Evolutionary conservation across 2,113 vertebrate species (phyloP).

Genomic region (Leucopsar rothschildi): DNA sequence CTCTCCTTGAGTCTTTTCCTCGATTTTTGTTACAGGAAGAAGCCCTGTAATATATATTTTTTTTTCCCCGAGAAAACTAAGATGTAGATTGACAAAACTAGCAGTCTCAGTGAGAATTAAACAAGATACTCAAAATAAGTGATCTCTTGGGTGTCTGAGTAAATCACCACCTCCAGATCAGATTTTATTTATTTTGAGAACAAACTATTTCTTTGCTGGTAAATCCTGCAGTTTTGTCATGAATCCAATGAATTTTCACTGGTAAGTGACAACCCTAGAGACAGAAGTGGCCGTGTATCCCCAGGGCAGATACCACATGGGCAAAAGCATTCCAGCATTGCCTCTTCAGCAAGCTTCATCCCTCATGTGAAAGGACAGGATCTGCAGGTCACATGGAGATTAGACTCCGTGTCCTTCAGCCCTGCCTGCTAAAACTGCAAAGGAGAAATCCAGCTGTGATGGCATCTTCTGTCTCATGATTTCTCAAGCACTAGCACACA

Average conservation of each 20-base stretch:
- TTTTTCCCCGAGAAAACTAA: not conserved
- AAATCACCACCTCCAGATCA: constrained; percentile 52
- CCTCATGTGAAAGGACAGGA: constrained; percentile 28
- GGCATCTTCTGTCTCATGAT: not conserved
- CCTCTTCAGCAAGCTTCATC: constrained; percentile 51
- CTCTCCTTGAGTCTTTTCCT: not conserved
- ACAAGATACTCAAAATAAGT: constrained; percentile 9
- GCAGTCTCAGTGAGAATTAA: constrained; percentile 48
- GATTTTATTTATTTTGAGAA: constrained; percentile 63
- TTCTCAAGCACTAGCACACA: not conserved
- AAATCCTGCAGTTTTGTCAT: constrained; percentile 42
- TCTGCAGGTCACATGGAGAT: constrained; percentile 43
- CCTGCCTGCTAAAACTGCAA: constrained; percentile 38
- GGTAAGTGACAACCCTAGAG: constrained; percentile 9
- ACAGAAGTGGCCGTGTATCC: not conserved
- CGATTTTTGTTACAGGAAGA: not conserved
- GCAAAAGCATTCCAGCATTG: constrained; percentile 26
- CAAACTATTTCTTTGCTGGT: constrained; percentile 51
- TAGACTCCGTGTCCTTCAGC: not conserved
- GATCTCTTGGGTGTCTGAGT: constrained; percentile 51
- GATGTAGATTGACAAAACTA: constrained; percentile 33
- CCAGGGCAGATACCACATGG: constrained; percentile 31
- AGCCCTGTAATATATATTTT: not conserved
- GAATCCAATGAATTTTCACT: constrained; percentile 36
- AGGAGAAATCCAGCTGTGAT: constrained; percentile 6